A percentile compares a stretch with the other conserved stretches of the same genome.
These are phyloP conservation scores for Eupithecia exiguata DNA, from an alignment of 2,888 invertebrate species.

Conservation along the genomic window DNA sequence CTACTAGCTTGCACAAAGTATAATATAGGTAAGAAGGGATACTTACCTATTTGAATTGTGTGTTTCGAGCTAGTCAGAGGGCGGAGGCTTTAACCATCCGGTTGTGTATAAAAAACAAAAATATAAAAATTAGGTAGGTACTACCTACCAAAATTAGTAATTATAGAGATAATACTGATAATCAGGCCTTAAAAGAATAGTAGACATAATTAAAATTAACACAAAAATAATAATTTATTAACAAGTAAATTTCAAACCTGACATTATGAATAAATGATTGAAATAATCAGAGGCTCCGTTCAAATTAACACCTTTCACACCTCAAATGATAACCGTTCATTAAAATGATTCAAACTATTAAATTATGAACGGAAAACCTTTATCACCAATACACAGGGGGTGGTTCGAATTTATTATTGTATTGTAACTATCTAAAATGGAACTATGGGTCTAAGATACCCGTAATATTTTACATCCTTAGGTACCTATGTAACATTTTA, in stretches of 20 bases:
- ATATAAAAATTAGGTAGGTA: no score
- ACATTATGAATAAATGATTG: background rate
- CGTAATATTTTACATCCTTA: background rate
- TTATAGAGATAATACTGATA: no score
- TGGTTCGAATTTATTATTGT: background rate
- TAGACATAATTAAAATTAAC: background rate
- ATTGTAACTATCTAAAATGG: background rate
- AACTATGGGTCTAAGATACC: background rate
- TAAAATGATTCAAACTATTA: slow-evolving; percentile 20
- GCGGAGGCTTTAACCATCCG: no score
- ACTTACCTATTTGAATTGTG: no score
- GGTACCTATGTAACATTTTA: background rate
- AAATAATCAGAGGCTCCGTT: slow-evolving; percentile 16
- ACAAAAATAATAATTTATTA: background rate
- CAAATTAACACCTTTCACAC: slow-evolving; percentile 33
- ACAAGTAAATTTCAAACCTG: background rate
- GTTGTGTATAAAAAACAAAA: no score
- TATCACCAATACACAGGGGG: slow-evolving; percentile 5
- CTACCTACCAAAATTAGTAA: no score
- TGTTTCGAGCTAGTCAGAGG: no score
- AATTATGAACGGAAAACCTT: slow-evolving; percentile 10
- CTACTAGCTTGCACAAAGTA: no score
- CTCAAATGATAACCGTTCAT: slow-evolving; percentile 26
- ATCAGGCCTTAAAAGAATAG: no score
- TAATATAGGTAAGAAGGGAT: no score